These are phyloP conservation scores for Pecten maximus DNA, from an alignment of 2,888 invertebrate genomes.

Conservation along the genomic window DNA sequence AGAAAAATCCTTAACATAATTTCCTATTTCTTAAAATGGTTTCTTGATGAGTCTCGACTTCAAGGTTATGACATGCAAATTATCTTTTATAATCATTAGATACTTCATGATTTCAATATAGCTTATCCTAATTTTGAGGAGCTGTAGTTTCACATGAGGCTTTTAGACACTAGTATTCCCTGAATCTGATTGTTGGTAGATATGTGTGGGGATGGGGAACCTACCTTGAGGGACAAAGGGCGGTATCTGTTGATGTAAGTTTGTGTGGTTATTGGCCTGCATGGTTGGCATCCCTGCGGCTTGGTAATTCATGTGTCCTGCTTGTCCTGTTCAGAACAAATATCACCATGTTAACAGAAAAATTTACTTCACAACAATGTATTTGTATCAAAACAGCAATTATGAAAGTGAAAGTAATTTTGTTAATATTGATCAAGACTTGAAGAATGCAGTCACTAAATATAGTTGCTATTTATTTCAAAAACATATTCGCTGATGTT, in stretches of 20 bases:
- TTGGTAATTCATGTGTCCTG: slow-evolving; percentile 51
- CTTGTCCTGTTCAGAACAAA: slow-evolving; percentile 45
- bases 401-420: background rate
- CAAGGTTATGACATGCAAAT: background rate
- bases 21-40: background rate
- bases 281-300: slow-evolving; percentile 55
- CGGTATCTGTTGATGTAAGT: slow-evolving; percentile 58
- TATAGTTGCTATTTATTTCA: too few relatives aligned
- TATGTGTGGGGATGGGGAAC: background rate
- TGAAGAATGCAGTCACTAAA: too few relatives aligned
- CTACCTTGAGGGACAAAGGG: slow-evolving; percentile 64
- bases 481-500: too few relatives aligned
- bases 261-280: slow-evolving; percentile 17
- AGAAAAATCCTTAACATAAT: background rate
- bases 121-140: background rate
- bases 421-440: too few relatives aligned
- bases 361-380: background rate
- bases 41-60: background rate
- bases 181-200: background rate
- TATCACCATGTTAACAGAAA: background rate
- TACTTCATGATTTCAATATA: background rate
- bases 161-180: background rate
- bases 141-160: background rate
- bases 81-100: background rate
- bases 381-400: background rate